A percentile compares a stretch with the other conserved stretches of the same genome.
phyloP scores from a whole-genome alignment of 2,888 invertebrate genomes.

The Hofmannophila pseudospretella region DNA sequence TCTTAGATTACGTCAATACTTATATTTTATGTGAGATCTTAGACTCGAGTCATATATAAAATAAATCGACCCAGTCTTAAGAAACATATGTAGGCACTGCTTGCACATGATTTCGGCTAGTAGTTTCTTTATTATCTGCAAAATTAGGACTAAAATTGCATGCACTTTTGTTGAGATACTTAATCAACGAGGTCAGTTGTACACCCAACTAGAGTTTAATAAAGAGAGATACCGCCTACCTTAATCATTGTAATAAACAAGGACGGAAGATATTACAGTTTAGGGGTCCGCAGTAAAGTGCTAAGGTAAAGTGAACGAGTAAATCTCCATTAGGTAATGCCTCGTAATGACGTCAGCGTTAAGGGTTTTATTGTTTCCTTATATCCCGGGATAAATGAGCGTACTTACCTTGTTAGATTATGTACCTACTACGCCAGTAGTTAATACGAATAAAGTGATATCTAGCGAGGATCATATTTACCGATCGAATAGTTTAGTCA shows the following conservation, averaged over 20 bases:
- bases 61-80: too few relatives aligned
- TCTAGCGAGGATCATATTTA: too few relatives aligned
- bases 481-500: too few relatives aligned
- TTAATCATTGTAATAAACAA: slow-evolving; percentile 15
- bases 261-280: slow-evolving; percentile 7
- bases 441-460: too few relatives aligned
- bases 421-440: too few relatives aligned
- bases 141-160: background rate
- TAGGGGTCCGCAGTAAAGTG: slow-evolving; percentile 10
- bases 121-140: too few relatives aligned
- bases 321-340: slow-evolving; percentile 10
- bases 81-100: too few relatives aligned
- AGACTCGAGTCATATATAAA: too few relatives aligned
- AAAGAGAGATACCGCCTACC: slow-evolving; percentile 4
- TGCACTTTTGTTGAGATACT: background rate
- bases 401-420: background rate
- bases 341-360: slow-evolving; percentile 11
- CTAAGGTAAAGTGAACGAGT: slow-evolving; percentile 10
- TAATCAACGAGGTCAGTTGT: background rate
- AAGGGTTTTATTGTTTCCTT: slow-evolving; percentile 11
- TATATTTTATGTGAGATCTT: too few relatives aligned
- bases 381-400: slow-evolving; percentile 2
- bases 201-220: slow-evolving; percentile 6
- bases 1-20: too few relatives aligned
- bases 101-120: too few relatives aligned